A percentile compares a stretch with the other conserved stretches of the same genome.
These are phyloP conservation scores for Jaculus jaculus DNA, from an alignment of 2,113 vertebrate genomes.

Conservation along the genomic window DNA sequence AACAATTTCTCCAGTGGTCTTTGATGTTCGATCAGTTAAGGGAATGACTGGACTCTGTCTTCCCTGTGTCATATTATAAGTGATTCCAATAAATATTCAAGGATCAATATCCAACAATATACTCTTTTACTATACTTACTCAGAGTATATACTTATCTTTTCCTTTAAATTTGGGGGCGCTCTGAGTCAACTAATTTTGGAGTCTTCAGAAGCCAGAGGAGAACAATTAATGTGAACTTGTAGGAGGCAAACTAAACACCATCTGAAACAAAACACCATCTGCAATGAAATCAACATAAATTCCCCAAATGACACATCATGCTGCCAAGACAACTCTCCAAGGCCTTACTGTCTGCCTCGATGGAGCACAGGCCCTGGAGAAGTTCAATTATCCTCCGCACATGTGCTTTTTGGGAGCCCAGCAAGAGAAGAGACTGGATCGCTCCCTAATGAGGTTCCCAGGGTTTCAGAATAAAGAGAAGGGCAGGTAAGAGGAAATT, in stretches of 20 bases:
- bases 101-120: not conserved
- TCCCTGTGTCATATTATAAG: not conserved
- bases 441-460: conserved; percentile 26
- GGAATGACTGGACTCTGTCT: not conserved
- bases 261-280: conserved; percentile 54
- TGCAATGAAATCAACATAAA: conserved; percentile 71
- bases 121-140: not conserved
- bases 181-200: conserved; percentile 59
- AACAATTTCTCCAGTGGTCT: not conserved
- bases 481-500: not conserved
- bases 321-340: conserved; percentile 67
- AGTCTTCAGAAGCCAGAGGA: conserved; percentile 61
- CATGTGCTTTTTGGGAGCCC: conserved; percentile 38
- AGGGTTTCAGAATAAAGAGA: conserved; percentile 31
- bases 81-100: not conserved
- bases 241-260: conserved; percentile 61
- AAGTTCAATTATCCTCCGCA: conserved; percentile 70
- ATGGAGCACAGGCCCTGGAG: conserved; percentile 62
- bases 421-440: not conserved
- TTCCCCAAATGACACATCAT: conserved; percentile 54
- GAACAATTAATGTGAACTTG: conserved; percentile 57
- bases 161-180: conserved; percentile 41
- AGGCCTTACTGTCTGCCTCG: conserved; percentile 32
- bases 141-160: not conserved
- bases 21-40: not conserved